Evolutionary conservation across 2,113 vertebrate species (phyloP).

Genomic region (Campylomormyrus numenius): DNA sequence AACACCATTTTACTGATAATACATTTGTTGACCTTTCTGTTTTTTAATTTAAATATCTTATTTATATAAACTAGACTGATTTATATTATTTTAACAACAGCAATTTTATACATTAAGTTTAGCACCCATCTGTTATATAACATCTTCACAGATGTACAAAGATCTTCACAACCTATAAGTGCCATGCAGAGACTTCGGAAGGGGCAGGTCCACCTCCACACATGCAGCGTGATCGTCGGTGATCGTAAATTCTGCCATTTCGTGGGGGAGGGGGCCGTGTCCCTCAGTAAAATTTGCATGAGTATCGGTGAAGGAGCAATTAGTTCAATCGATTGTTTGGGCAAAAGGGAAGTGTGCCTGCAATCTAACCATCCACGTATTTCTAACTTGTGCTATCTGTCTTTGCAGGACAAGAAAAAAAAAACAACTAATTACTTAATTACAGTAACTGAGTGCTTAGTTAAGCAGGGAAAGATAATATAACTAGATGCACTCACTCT

Average conservation of each 20-base stretch:
- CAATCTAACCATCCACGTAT: too few species aligned
- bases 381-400: neutral
- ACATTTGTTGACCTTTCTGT: neutral
- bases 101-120: neutral
- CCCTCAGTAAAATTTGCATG: neutral
- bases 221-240: neutral
- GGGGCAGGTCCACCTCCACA: neutral
- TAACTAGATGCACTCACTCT: neutral
- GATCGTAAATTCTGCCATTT: too few species aligned
- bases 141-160: neutral
- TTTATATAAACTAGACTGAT: neutral
- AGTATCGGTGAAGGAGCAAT: neutral
- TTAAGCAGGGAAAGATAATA: neutral
- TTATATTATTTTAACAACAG: neutral
- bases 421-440: neutral
- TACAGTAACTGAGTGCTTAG: neutral
- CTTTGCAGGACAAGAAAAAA: neutral
- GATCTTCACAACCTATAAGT: neutral
- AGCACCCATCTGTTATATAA: neutral
- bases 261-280: too few species aligned
- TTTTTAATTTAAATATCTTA: neutral
- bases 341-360: neutral
- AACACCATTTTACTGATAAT: neutral
- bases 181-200: neutral
- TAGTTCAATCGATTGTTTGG: neutral